Conservation (phyloP, 2,113 vertebrate species). For the Cyphomyrus plagiostoma region DNA sequence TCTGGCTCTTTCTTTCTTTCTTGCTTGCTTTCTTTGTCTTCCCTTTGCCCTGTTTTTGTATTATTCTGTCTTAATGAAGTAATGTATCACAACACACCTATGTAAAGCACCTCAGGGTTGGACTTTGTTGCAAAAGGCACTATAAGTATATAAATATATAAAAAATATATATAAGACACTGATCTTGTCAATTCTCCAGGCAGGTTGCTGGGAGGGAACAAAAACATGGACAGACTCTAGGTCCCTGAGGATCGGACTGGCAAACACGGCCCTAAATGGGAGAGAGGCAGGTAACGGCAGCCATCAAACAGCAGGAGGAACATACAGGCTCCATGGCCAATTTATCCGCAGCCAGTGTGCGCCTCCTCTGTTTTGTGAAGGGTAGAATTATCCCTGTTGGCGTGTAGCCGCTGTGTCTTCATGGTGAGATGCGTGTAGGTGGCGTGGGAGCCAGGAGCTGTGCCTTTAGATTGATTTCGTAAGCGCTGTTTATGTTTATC, state of each 20-base stretch:
- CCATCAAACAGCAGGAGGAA: not conserved
- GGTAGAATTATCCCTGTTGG: slow-evolving; percentile 36
- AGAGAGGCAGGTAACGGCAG: not conserved
- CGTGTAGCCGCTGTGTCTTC: not conserved
- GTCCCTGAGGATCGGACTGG: not conserved
- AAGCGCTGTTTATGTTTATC: slow-evolving; percentile 46
- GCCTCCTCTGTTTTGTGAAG: slow-evolving; percentile 30
- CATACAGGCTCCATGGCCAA: not conserved
- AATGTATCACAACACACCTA: not conserved
- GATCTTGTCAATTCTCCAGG: not conserved
- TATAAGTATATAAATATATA: not conserved
- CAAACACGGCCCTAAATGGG: not conserved
- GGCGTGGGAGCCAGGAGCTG: slow-evolving; percentile 29
- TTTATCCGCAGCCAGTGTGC: not conserved
- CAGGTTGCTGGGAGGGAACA: not conserved
- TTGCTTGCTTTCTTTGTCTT: not conserved
- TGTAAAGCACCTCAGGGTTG: not conserved
- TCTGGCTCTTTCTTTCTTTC: too few relatives aligned
- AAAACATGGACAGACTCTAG: not conserved
- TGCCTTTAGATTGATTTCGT: slow-evolving; percentile 40
- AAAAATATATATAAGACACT: not conserved
- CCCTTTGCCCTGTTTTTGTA: not conserved
- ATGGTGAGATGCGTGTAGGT: slow-evolving; percentile 45
- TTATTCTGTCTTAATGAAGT: not conserved
- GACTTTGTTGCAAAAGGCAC: not conserved